These are phyloP conservation scores for Microplitis deprimator DNA, from an alignment of 2,888 invertebrate species.

Conservation along the genomic window DNA sequence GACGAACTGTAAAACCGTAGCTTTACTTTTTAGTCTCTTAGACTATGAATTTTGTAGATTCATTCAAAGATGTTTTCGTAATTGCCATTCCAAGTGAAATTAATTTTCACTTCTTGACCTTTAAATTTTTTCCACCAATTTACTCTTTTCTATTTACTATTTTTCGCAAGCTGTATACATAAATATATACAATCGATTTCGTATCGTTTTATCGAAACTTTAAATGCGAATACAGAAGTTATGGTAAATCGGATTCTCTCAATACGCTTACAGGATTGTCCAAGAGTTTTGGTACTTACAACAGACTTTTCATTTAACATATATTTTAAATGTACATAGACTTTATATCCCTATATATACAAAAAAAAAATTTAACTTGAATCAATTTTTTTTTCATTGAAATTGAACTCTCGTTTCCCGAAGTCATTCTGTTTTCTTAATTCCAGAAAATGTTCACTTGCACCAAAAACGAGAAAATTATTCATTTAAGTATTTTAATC, in stretches of 20 bases:
- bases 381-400: too few relatives aligned
- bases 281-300: conserved; percentile 3
- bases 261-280: conserved; percentile 21
- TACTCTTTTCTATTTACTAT: not conserved
- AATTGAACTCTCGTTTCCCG: too few relatives aligned
- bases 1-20: not conserved
- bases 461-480: too few relatives aligned
- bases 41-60: not conserved
- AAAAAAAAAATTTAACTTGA: too few relatives aligned
- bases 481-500: too few relatives aligned
- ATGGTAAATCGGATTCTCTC: conserved; percentile 28
- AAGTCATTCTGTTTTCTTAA: too few relatives aligned
- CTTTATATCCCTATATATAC: not conserved
- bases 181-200: not conserved
- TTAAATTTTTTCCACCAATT: not conserved
- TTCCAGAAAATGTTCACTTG: too few relatives aligned
- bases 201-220: not conserved
- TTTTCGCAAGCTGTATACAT: not conserved
- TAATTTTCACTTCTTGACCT: conserved; percentile 39
- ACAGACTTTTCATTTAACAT: not conserved
- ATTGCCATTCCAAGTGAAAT: conserved; percentile 31
- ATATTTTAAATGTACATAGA: not conserved
- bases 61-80: conserved; percentile 24
- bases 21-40: too few relatives aligned
- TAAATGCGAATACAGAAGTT: conserved; percentile 1